Evolutionary conservation across 2,797 vertebrate species (phyloP).

Genomic region (Micromesistius poutassou): DNA sequence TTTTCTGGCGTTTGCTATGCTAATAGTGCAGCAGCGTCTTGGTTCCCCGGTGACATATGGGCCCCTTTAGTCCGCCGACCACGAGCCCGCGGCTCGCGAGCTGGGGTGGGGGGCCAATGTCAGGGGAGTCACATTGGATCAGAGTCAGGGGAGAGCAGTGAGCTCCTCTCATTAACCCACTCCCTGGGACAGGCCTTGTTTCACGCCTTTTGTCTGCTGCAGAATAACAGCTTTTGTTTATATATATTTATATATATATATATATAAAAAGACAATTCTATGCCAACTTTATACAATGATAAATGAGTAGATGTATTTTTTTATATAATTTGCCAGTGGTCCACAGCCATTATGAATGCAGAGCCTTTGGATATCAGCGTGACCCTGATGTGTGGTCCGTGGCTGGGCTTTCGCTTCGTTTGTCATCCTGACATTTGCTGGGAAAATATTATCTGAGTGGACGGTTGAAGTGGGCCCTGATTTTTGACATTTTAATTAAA

Average conservation of each 20-base stretch:
- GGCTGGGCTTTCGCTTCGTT: background rate
- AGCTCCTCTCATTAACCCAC: too few relatives aligned
- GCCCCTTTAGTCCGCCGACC: constrained; percentile 23
- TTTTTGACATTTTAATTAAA: background rate
- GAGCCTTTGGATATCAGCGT: too few relatives aligned
- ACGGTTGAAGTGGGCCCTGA: background rate
- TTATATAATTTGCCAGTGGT: too few relatives aligned
- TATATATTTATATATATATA: too few relatives aligned
- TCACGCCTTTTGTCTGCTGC: too few relatives aligned
- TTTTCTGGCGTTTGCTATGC: constrained; percentile 52
- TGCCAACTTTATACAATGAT: too few relatives aligned
- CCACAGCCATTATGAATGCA: too few relatives aligned
- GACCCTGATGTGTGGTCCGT: background rate
- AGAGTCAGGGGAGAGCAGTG: too few relatives aligned
- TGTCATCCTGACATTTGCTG: background rate
- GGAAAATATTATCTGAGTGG: background rate
- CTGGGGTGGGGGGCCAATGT: background rate
- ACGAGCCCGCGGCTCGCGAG: constrained; percentile 19
- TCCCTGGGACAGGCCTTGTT: too few relatives aligned
- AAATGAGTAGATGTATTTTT: background rate
- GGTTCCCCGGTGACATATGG: constrained; percentile 42
- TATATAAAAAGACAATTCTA: too few relatives aligned
- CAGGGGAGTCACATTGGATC: background rate
- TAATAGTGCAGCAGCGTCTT: constrained; percentile 43
- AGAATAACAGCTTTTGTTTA: too few relatives aligned